A percentile compares a stretch with the other conserved stretches of the same genome.
These are phyloP conservation scores for Nudaria mundana DNA, from an alignment of 2,888 invertebrate species.

Conservation along the genomic window DNA sequence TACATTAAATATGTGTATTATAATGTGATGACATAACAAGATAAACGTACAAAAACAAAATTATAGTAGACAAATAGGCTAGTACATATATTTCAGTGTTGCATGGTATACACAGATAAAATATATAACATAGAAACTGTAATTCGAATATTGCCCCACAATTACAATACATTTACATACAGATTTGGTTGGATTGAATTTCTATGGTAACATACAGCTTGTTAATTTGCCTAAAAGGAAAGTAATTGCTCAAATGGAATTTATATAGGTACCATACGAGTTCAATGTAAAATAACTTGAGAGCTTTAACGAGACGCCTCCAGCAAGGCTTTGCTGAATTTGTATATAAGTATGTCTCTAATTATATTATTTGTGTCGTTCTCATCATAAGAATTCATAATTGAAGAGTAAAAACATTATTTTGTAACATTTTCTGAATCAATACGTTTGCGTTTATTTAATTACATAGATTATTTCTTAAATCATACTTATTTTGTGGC, in stretches of 20 bases:
- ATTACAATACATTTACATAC: constrained; percentile 78
- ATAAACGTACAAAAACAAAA: constrained; percentile 53
- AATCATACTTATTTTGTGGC: too few relatives aligned
- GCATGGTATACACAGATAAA: constrained; percentile 65
- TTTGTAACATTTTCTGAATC: too few relatives aligned
- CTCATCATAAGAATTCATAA: constrained; percentile 14
- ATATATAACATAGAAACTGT: constrained; percentile 69
- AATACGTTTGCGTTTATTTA: too few relatives aligned
- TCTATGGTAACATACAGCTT: constrained; percentile 60
- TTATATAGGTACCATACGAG: constrained; percentile 47
- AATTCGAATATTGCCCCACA: constrained; percentile 68
- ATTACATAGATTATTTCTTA: too few relatives aligned
- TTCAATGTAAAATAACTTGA: constrained; percentile 25
- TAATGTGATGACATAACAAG: neutral
- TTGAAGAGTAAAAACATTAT: neutral
- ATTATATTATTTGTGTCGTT: constrained; percentile 7
- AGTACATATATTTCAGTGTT: constrained; percentile 54
- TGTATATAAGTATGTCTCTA: constrained; percentile 1
- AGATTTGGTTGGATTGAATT: constrained; percentile 74
- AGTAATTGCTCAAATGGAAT: constrained; percentile 66
- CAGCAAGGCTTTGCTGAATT: constrained; percentile 10
- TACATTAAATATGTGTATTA: too few relatives aligned
- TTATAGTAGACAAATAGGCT: constrained; percentile 61
- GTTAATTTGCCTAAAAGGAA: constrained; percentile 77
- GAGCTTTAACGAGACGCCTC: constrained; percentile 20